phyloP scores from a whole-genome alignment of 2,888 invertebrate genomes.

The Papilio protenor region DNA sequence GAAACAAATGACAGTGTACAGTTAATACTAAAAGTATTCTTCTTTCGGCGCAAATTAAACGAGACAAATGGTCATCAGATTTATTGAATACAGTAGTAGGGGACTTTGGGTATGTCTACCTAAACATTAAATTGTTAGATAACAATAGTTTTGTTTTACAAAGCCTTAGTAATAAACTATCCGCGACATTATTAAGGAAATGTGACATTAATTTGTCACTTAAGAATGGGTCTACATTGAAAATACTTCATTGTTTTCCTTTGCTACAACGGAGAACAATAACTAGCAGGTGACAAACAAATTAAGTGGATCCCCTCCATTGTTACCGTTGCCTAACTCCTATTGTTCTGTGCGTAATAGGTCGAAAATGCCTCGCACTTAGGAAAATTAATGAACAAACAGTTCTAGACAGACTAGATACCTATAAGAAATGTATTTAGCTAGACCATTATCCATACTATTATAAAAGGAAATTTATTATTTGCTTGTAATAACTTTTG shows the following conservation, averaged over 20 bases:
- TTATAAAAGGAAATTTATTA: background rate
- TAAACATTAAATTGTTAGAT: too few relatives aligned
- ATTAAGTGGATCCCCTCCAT: constrained; percentile 39
- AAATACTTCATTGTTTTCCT: constrained; percentile 68
- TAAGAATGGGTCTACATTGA: constrained; percentile 68
- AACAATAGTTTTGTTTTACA: background rate
- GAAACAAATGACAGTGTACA: too few relatives aligned
- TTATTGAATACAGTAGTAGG: too few relatives aligned
- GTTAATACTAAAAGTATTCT: too few relatives aligned
- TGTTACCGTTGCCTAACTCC: constrained; percentile 26
- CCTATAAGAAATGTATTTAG: background rate
- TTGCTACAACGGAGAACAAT: constrained; percentile 67
- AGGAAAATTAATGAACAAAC: constrained; percentile 20
- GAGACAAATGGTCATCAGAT: too few relatives aligned
- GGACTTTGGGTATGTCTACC: too few relatives aligned
- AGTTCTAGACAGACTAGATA: constrained; percentile 19
- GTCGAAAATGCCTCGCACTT: constrained; percentile 24
- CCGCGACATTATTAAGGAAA: constrained; percentile 66
- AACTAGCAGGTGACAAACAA: constrained; percentile 55
- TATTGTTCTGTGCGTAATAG: constrained; percentile 36
- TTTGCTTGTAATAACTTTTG: too few relatives aligned
- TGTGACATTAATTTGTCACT: constrained; percentile 74
- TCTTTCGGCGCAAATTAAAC: too few relatives aligned
- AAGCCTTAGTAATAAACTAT: constrained; percentile 29
- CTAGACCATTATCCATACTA: background rate